A percentile compares a stretch with the other conserved stretches of the same genome.
Evolutionary conservation across 92 coral and sea anemone species (phyloP).

Genomic region (Virgularia gustaviana): DNA sequence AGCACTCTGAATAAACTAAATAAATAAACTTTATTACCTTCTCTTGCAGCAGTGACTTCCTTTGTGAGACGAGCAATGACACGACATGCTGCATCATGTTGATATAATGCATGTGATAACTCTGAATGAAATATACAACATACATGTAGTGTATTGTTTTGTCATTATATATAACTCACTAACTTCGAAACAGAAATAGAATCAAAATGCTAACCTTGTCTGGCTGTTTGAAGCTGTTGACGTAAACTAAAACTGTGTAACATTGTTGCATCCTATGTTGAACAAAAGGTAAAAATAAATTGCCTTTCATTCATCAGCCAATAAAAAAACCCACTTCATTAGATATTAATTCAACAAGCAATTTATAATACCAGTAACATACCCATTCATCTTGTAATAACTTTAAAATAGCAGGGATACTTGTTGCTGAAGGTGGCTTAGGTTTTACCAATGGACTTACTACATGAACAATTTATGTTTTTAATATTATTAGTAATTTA

Average conservation of each 20-base stretch:
- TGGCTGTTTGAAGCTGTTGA: conserved; percentile 95
- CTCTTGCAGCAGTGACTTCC: conserved; percentile 99
- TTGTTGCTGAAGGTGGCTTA: conserved; percentile 97
- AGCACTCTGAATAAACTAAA: not conserved
- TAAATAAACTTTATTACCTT: conserved; percentile 56
- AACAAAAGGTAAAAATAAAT: not conserved
- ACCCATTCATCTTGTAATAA: conserved; percentile 99
- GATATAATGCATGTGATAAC: conserved; percentile 93
- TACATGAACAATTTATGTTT: too few relatives aligned
- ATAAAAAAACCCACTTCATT: too few relatives aligned
- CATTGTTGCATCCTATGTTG: conserved; percentile 92
- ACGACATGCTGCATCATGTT: conserved; percentile 99
- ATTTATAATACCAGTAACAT: not conserved
- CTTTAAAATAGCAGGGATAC: conserved; percentile 96
- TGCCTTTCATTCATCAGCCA: not conserved
- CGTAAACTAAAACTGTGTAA: conserved; percentile 85
- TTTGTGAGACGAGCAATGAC: conserved; percentile 96
- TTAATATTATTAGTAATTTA: too few relatives aligned
- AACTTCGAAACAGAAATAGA: not conserved
- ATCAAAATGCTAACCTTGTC: conserved; percentile 72
- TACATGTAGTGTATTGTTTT: not conserved
- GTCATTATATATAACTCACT: not conserved
- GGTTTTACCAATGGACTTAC: conserved; percentile 90
- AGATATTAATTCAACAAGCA: not conserved
- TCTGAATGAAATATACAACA: conserved; percentile 45